These are phyloP conservation scores for Cinclus mexicanus DNA, from an alignment of 2,113 vertebrate species.

Conservation along the genomic window DNA sequence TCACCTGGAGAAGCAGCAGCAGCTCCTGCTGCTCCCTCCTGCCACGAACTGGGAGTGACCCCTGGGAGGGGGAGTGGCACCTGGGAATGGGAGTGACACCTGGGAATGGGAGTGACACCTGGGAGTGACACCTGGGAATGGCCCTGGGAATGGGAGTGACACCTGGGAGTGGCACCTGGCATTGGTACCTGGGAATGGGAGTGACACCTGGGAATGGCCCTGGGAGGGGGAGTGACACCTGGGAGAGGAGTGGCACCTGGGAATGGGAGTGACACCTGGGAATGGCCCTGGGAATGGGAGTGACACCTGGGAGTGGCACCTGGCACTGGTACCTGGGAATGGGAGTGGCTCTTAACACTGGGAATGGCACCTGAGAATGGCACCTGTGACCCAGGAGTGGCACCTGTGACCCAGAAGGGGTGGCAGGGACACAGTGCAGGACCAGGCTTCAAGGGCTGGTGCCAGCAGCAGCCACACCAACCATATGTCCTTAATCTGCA, in stretches of 20 bases:
- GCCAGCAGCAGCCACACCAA: conserved; percentile 59
- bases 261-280: neutral
- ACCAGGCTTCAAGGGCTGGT: conserved; percentile 56
- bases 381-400: neutral
- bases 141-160: neutral
- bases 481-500: conserved; percentile 78
- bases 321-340: conserved; percentile 6
- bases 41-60: neutral
- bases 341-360: too few species aligned
- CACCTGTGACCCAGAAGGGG: conserved; percentile 25
- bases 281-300: neutral
- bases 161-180: neutral
- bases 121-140: too few species aligned
- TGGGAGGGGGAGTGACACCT: neutral
- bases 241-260: neutral
- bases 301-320: too few species aligned
- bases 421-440: conserved; percentile 60
- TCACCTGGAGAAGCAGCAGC: neutral
- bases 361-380: conserved; percentile 9
- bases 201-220: neutral
- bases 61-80: neutral
- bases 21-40: conserved; percentile 60
- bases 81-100: conserved; percentile 24
- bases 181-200: too few species aligned
- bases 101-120: neutral